Conservation (phyloP, 2,888 invertebrate genomes). For the Galeruca laticollis region DNA sequence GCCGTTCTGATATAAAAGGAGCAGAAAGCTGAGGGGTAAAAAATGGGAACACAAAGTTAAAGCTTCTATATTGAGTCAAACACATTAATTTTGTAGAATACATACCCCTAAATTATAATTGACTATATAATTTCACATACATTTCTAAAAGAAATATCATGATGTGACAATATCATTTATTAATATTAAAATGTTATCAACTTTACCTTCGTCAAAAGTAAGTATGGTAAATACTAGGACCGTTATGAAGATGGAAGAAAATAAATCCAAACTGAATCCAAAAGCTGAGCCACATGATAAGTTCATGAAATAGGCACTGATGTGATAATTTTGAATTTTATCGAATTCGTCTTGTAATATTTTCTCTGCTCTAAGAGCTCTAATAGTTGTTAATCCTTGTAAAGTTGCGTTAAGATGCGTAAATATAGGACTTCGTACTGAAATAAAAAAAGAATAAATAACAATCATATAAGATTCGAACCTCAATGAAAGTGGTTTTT, state of each 20-base stretch:
- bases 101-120: no score
- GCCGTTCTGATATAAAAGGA: no score
- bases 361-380: conserved; percentile 83
- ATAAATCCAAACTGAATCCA: conserved; percentile 74
- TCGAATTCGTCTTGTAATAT: conserved; percentile 82
- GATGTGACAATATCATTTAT: neutral
- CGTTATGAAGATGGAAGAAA: conserved; percentile 73
- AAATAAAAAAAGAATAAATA: conserved; percentile 68
- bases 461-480: neutral
- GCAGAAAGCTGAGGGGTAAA: no score
- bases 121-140: no score
- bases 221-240: conserved; percentile 76
- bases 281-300: conserved; percentile 88
- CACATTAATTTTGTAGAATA: no score
- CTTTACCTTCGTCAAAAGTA: conserved; percentile 63
- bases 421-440: conserved; percentile 93
- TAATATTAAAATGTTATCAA: neutral
- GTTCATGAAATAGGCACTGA: conserved; percentile 89
- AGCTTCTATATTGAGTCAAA: no score
- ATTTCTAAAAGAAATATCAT: no score
- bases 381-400: conserved; percentile 87
- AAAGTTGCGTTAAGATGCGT: conserved; percentile 87
- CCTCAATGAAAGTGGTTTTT: no score
- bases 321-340: conserved; percentile 82
- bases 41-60: no score